Evolutionary conservation across 2,888 invertebrate species (phyloP).

Genomic region (Tubulanus polymorphus): DNA sequence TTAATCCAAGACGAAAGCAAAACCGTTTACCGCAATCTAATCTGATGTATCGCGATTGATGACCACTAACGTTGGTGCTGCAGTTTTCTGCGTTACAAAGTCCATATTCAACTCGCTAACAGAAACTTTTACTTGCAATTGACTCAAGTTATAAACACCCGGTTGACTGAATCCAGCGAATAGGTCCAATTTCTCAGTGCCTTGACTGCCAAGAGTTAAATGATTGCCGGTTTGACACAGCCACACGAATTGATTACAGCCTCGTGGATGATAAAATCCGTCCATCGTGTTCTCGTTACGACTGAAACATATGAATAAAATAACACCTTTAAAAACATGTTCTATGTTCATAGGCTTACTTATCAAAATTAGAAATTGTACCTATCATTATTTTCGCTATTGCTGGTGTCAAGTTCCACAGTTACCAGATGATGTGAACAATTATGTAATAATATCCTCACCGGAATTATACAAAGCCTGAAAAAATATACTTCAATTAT

Average conservation of each 20-base stretch:
- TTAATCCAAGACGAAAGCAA: no score
- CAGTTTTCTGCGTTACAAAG: neutral
- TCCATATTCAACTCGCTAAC: neutral
- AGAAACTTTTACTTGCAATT: neutral
- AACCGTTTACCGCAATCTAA: no score
- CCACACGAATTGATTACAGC: slow-evolving; percentile 36
- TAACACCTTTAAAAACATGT: neutral
- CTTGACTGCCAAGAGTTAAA: slow-evolving; percentile 29
- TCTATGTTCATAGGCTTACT: neutral
- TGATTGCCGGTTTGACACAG: slow-evolving; percentile 40
- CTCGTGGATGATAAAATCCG: neutral
- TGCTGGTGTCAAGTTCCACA: slow-evolving; percentile 38
- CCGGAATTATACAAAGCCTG: slow-evolving; percentile 65
- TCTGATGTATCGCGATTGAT: no score
- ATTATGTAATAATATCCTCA: slow-evolving; percentile 57
- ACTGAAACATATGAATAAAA: neutral
- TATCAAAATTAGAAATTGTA: slow-evolving; percentile 7
- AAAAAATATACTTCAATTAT: no score
- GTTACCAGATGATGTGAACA: slow-evolving; percentile 29
- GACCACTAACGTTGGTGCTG: neutral
- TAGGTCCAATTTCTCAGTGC: slow-evolving; percentile 31
- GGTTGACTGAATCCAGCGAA: slow-evolving; percentile 43
- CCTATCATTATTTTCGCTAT: slow-evolving; percentile 38
- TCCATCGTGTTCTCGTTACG: neutral
- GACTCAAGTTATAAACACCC: slow-evolving; percentile 45